Base-by-base conservation (phyloP, 1,140 invertebrate species). In the Lepidotrigona ventralis region DNA sequence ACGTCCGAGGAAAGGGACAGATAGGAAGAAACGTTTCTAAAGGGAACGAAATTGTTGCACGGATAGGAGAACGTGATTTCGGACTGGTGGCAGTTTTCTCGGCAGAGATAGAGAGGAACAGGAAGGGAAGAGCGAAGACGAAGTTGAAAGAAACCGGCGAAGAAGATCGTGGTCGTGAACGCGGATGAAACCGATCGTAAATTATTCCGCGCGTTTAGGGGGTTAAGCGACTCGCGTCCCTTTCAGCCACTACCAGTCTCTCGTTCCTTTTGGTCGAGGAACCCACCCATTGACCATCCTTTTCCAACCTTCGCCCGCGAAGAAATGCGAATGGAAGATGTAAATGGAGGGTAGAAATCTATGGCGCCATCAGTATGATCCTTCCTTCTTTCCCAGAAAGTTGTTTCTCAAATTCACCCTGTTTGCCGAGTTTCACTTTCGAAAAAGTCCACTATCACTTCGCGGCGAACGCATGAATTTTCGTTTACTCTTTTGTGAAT, bases 131-230 rank as follows among this genome's bases (percentile, higher is more conserved):
- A 66, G 29, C 23, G 33, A 69, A 60, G 39, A 70, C 58, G 23
- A n/a, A 66, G 56, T 56, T 80, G 78, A 84, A 81, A 88, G 85
- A 85, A 81, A 78, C 76, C 72, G 56, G 54, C 75, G 85, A 63
- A 79, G 86, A 73, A 86, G 77, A 87, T 86, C 77, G 76, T 86
- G 70, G 85, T 46, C 0, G 81, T 79, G 84, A 76, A 70, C 78
- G 53, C 60, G 83, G 72, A 79, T 78, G 74, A 84, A 84, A 88
- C 83, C 86, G 86, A 90, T 90, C 89, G 89, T 90, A 90, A 90
- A 90, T 90, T 89, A 89, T 90, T 90, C 86, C 85, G 79, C 86
- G 81, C 88, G 89, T 88, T 89, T 88, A 89, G 86, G 87, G 86
- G 84, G 84, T 89, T 89, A 89, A 90, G 85, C 88, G 89, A 90